Base-by-base conservation (phyloP, 1,140 invertebrate genomes). In the Amyelois transitella region DNA sequence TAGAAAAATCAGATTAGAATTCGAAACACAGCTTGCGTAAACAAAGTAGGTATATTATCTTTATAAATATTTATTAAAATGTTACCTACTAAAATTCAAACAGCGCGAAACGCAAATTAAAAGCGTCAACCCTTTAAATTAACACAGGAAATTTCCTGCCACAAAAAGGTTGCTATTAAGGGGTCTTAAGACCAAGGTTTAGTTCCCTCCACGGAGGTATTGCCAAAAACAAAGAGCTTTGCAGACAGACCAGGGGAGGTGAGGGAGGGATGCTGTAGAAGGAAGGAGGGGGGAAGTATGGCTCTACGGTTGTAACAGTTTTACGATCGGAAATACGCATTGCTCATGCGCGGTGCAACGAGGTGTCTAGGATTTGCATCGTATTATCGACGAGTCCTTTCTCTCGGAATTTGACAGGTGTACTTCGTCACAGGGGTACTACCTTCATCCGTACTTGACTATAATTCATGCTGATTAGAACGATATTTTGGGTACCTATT, bases 261-360 rank as follows among this genome's bases (percentile, higher is more conserved):
- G 58, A 18, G 58, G 52, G 62, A 70, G 60, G 12, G 51, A 53
- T 49, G 58, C 62, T 22, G 21, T 19, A 17, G 54, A 60, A 60
- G 49, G 54, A 64, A 62, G 66, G 59, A 56, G 59, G 57, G 51
- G 51, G 57, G 52, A 51, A 45, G 52, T 59, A 21, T 48, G 57
- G 54, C 58, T 59, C 61, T 53, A 47, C 47, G 71, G 74, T 63
- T 77, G 74, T 82, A 75, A 81, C 79, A 75, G 71, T 86, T 86
- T 86, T 86, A 86, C 80, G 83, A 85, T 75, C 75, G 73, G 81
- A 79, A 80, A 80, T 75, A 71, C 68, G 66, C 58, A 67, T 59
- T 76, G 83, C 81, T 79, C 84, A 85, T 85, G 84, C 81, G 84
- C 79, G 59, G 12, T 86, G 81, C 78, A 82, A 61, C 51, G 38